These are phyloP conservation scores for Ammodytes dubius DNA, from an alignment of 2,113 vertebrate species.

Conservation along the genomic window DNA sequence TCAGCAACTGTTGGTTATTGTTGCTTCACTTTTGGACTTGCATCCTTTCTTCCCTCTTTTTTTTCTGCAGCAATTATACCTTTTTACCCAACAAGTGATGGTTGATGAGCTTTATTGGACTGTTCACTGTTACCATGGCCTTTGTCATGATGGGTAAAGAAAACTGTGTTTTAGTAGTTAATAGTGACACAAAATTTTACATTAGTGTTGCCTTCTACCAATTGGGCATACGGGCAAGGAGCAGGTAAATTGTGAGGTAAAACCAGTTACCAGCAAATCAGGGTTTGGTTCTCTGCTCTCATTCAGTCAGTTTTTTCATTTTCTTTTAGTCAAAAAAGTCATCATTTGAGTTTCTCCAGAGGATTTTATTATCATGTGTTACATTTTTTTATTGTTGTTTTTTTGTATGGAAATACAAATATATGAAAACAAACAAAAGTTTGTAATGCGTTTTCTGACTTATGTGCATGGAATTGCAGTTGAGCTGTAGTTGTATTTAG, in stretches of 20 bases:
- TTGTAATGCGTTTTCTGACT: constrained; percentile 44
- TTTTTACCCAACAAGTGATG: not conserved
- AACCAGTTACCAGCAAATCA: not conserved
- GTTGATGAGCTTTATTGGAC: not conserved
- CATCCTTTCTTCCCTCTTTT: constrained; percentile 16
- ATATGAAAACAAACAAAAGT: constrained; percentile 34
- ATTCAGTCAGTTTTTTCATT: not conserved
- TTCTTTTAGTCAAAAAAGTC: constrained; percentile 7
- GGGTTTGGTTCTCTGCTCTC: constrained; percentile 30
- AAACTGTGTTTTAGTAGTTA: not conserved
- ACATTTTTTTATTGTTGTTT: constrained; percentile 60
- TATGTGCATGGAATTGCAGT: constrained; percentile 47
- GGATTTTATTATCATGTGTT: constrained; percentile 59
- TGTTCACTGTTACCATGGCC: not conserved
- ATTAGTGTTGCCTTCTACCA: not conserved
- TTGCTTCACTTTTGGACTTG: constrained; percentile 14
- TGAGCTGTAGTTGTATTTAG: constrained; percentile 18
- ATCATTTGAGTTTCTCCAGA: constrained; percentile 39
- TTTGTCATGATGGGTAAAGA: constrained; percentile 1
- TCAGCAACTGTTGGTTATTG: constrained; percentile 11
- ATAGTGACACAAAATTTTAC: constrained; percentile 33
- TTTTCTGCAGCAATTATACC: constrained; percentile 11
- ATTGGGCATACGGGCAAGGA: constrained; percentile 37
- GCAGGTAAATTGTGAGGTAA: constrained; percentile 22
- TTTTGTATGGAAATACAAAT: constrained; percentile 72